These are phyloP conservation scores for Antechinus flavipes DNA, from an alignment of 2,113 vertebrate genomes.

Conservation along the genomic window DNA sequence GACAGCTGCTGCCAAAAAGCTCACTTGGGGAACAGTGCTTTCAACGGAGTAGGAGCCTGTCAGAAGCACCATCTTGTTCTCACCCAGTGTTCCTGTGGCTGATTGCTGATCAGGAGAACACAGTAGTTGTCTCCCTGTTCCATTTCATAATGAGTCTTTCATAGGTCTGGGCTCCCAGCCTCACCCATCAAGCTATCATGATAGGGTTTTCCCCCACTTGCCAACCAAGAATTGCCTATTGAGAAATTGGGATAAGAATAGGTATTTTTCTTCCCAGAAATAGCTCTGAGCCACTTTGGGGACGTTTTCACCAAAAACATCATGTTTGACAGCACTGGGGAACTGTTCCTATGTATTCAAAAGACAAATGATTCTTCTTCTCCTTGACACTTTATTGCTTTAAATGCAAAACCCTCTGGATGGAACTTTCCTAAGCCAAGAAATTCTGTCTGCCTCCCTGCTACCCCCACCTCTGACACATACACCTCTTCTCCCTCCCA, in stretches of 20 bases:
- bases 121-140: not conserved
- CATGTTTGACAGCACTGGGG: not conserved
- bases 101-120: not conserved
- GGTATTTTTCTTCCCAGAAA: conserved; percentile 19
- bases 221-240: not conserved
- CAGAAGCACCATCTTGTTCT: not conserved
- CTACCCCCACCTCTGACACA: not conserved
- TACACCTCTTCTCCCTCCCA: not conserved
- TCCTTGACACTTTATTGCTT: not conserved
- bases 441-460: no score
- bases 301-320: conserved; percentile 5
- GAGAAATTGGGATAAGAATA: not conserved
- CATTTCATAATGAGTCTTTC: not conserved
- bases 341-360: fast-evolving
- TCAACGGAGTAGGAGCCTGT: not conserved
- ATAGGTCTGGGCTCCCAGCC: not conserved
- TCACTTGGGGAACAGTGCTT: not conserved
- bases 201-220: not conserved
- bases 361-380: not conserved
- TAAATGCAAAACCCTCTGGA: fast-evolving
- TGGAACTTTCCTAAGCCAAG: not conserved
- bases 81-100: not conserved
- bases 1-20: not conserved
- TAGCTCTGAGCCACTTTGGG: conserved; percentile 9
- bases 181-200: not conserved